Conservation (phyloP, 2,888 invertebrate species). For the Tenthredo mesomela region DNA sequence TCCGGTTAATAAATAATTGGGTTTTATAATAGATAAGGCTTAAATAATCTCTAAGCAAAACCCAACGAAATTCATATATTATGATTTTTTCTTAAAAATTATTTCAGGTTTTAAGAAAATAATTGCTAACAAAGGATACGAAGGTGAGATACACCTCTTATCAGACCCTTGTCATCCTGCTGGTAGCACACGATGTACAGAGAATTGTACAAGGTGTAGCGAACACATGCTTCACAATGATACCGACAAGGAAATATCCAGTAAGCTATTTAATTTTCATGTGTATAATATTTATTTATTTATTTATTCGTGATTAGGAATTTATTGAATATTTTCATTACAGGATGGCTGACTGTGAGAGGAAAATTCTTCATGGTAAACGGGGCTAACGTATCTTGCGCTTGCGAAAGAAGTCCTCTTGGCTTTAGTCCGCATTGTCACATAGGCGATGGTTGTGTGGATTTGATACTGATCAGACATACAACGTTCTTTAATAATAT, state of each 20-base stretch:
- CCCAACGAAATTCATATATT: not conserved
- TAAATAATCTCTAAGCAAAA: not conserved
- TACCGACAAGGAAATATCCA: conserved; percentile 71
- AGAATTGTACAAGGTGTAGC: conserved; percentile 78
- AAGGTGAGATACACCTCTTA: conserved; percentile 82
- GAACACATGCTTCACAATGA: conserved; percentile 68
- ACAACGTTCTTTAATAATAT: conserved; percentile 87
- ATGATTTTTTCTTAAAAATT: conserved; percentile 21
- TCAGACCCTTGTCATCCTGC: conserved; percentile 78
- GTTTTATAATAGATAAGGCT: not conserved
- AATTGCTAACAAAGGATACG: conserved; percentile 82
- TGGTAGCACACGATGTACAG: conserved; percentile 78
- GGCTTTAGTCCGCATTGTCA: conserved; percentile 90
- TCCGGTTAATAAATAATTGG: conserved; percentile 79
- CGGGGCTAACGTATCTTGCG: conserved; percentile 88
- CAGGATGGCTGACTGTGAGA: conserved; percentile 82
- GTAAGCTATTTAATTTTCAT: conserved; percentile 62
- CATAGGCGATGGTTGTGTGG: conserved; percentile 89
- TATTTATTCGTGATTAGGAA: not conserved
- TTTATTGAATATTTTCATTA: conserved; percentile 52
- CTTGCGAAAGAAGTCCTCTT: conserved; percentile 86
- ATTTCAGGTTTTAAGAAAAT: conserved; percentile 82
- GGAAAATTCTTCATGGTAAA: conserved; percentile 90
- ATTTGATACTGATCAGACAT: conserved; percentile 87
- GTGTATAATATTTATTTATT: not conserved